Evolutionary conservation across 1,140 invertebrate species (phyloP), one percentile per base, ranked within the genome.

Genomic region (Tetragonula clypearis): DNA sequence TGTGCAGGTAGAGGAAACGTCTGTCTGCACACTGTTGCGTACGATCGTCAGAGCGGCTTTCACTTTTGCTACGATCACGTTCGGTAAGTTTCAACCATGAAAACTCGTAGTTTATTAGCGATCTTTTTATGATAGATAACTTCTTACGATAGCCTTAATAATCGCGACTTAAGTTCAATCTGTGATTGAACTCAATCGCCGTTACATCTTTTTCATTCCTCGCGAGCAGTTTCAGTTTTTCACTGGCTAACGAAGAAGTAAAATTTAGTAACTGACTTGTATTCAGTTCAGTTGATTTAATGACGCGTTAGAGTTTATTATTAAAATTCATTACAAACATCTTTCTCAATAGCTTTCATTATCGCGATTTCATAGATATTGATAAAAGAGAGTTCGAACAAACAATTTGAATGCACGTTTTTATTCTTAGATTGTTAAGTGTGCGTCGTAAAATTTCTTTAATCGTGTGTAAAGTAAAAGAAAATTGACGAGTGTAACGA

Each of bases 1-100:
- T 53, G 68, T 53, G 23, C 82, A 79, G 49, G 77, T 84, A 65
- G 49, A 84, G 77, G 58, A 84, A 79, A 79, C 86, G 85, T 86
- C 35, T 87, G 84, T 80, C 84, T 77, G 41, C 41, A 79, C 65
- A 53, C 68, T 81, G 62, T 74, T 79, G 55, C 68, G 62, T 74
- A 68, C 83, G 93, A 86, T 91, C 76, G 72, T 2, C 60, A 55
- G 55, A 75, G 79, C 77, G 93, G 95, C 82, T 92, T 92, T 92
- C 91, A 92, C 92, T 92, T 92, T 92, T 90, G 87, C 88, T 86
- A 86, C 83, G 74, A 53, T 53, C 53, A 77, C 56, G 74, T 65
- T 89, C 68, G 86, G 88, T 88, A 85, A 89, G 88, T 90, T 90
- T 84, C 73, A 76, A 86, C 82, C 65, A 80, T 62, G 68, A 78